phyloP scores from a whole-genome alignment of 2,888 invertebrate species.

The Drosophila hamatofila region DNA sequence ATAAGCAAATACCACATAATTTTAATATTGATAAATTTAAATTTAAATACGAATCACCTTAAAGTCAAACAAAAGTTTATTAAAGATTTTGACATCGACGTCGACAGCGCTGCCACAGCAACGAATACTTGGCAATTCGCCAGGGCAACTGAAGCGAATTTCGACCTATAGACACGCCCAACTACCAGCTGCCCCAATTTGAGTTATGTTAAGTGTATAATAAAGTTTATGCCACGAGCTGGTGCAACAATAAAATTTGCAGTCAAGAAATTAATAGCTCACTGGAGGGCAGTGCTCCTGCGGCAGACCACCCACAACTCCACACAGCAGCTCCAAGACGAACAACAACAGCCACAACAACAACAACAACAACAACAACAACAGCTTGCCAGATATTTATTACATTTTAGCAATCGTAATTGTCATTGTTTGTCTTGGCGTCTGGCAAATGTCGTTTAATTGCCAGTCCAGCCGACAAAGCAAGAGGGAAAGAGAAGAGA shows the following conservation, averaged over 20 bases:
- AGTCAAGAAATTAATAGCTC: constrained; percentile 57
- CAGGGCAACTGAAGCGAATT: constrained; percentile 5
- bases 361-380: constrained; percentile 11
- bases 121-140: constrained; percentile 5
- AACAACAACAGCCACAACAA: neutral
- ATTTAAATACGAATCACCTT: constrained; percentile 4
- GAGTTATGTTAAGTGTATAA: constrained; percentile 60
- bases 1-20: constrained; percentile 54
- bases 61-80: neutral
- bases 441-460: constrained; percentile 78
- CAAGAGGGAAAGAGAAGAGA: neutral
- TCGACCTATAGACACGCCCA: constrained; percentile 28
- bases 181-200: constrained; percentile 39
- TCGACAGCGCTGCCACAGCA: constrained; percentile 13
- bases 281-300: constrained; percentile 45
- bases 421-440: constrained; percentile 79
- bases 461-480: constrained; percentile 46
- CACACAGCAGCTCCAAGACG: constrained; percentile 17
- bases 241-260: constrained; percentile 63
- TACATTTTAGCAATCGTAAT: constrained; percentile 79
- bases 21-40: constrained; percentile 46
- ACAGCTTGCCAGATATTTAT: constrained; percentile 61
- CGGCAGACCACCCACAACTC: constrained; percentile 35
- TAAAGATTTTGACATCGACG: constrained; percentile 3
- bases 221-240: constrained; percentile 67